A percentile compares a stretch with the other conserved stretches of the same genome.
Evolutionary conservation across 1,140 invertebrate genomes (phyloP).

Genomic region (Popillia japonica): DNA sequence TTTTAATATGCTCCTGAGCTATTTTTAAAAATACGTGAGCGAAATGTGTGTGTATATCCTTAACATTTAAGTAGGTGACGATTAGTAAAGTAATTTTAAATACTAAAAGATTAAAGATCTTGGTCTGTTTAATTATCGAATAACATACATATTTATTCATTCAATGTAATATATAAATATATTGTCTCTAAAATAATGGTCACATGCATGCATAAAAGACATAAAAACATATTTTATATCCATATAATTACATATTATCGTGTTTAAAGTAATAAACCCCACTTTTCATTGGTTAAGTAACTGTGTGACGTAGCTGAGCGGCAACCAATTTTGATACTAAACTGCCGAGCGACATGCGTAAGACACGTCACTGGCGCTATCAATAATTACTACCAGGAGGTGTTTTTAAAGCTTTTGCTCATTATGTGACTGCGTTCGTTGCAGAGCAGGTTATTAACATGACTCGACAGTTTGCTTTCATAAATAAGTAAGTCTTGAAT

Average conservation of each 20-base stretch:
- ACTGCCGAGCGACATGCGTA: background rate
- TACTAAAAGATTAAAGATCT: no score
- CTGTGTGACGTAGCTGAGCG: constrained; percentile 15
- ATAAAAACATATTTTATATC: background rate
- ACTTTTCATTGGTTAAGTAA: constrained; percentile 37
- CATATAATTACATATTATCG: no score
- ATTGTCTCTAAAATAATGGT: background rate
- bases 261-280: constrained; percentile 4
- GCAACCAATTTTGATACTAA: constrained; percentile 25
- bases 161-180: background rate
- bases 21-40: no score
- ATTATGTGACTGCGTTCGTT: constrained; percentile 34
- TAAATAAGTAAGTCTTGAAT: constrained; percentile 23
- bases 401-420: constrained; percentile 34
- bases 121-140: no score
- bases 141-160: no score
- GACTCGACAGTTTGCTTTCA: constrained; percentile 38
- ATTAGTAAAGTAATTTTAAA: no score
- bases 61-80: no score
- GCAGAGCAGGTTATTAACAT: constrained; percentile 40
- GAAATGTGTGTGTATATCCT: no score
- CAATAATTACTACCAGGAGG: constrained; percentile 37
- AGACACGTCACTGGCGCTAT: constrained; percentile 28
- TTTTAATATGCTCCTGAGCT: no score
- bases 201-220: background rate